These are phyloP conservation scores for Drosophila tani DNA, from an alignment of 1,140 invertebrate genomes.

Conservation along the genomic window DNA sequence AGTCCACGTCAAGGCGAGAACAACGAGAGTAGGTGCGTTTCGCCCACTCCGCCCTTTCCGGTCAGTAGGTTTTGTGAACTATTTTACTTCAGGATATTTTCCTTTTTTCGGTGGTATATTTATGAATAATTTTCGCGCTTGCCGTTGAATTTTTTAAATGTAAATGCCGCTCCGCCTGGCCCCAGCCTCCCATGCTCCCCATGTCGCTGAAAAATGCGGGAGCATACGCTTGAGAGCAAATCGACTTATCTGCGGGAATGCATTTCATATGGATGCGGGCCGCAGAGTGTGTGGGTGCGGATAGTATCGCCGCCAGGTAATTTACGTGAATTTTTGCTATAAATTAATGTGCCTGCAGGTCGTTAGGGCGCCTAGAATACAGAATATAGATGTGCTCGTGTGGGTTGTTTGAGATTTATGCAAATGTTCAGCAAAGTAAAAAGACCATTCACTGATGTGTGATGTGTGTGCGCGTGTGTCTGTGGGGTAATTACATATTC, in stretches of 20 bases:
- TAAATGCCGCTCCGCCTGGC: slow-evolving; percentile 41
- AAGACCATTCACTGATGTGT: slow-evolving; percentile 17
- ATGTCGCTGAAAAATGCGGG: slow-evolving; percentile 12
- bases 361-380: slow-evolving; percentile 25
- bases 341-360: slow-evolving; percentile 57
- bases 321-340: slow-evolving; percentile 63
- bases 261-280: slow-evolving; percentile 31
- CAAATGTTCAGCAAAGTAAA: slow-evolving; percentile 14
- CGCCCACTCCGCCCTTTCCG: slow-evolving; percentile 23
- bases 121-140: slow-evolving; percentile 75
- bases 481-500: slow-evolving; percentile 23
- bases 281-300: not conserved
- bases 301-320: slow-evolving; percentile 45
- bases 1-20: not conserved
- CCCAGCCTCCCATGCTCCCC: not conserved
- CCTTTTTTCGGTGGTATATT: slow-evolving; percentile 55
- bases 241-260: slow-evolving; percentile 63
- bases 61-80: slow-evolving; percentile 48
- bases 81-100: slow-evolving; percentile 17
- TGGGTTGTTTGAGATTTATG: slow-evolving; percentile 21
- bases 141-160: slow-evolving; percentile 73
- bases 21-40: slow-evolving; percentile 10
- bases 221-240: slow-evolving; percentile 38
- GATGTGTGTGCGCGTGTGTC: slow-evolving; percentile 6
- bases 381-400: slow-evolving; percentile 6